These are phyloP conservation scores for Spea bombifrons DNA, from an alignment of 2,113 vertebrate genomes.

Conservation along the genomic window DNA sequence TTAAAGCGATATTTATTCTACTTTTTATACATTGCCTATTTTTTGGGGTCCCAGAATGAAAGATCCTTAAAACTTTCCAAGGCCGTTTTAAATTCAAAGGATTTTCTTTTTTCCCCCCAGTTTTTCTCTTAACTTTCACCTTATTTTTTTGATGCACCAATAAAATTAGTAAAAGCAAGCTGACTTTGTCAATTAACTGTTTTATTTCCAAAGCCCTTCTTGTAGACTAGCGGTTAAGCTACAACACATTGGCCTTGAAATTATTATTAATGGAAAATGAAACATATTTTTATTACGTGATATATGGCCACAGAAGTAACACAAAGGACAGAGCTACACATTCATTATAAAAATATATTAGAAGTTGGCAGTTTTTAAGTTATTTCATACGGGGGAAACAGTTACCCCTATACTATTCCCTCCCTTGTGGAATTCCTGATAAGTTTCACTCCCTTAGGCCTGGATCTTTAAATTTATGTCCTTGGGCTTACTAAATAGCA, in stretches of 20 bases:
- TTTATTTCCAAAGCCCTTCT: not conserved
- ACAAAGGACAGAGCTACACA: conserved; percentile 39
- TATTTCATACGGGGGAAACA: conserved; percentile 21
- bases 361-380: conserved; percentile 12
- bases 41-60: not conserved
- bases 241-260: conserved; percentile 16
- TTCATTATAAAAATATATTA: conserved; percentile 41
- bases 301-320: conserved; percentile 24
- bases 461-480: conserved; percentile 41
- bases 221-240: conserved; percentile 2
- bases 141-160: not conserved
- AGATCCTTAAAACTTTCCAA: not conserved
- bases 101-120: too few relatives aligned
- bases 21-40: not conserved
- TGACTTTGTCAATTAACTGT: conserved; percentile 12
- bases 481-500: conserved; percentile 35
- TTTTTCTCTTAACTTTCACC: not conserved
- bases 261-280: conserved; percentile 46
- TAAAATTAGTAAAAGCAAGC: not conserved
- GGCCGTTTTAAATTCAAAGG: not conserved
- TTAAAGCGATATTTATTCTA: conserved; percentile 14
- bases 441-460: conserved; percentile 37
- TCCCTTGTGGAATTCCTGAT: conserved; percentile 36
- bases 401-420: conserved; percentile 48
- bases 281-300: conserved; percentile 40